Percentiles rank a stretch among this genome's conserved stretches.
Evolutionary conservation across 2,797 vertebrate genomes (phyloP).

Genomic region (Enteromius argenteus): DNA sequence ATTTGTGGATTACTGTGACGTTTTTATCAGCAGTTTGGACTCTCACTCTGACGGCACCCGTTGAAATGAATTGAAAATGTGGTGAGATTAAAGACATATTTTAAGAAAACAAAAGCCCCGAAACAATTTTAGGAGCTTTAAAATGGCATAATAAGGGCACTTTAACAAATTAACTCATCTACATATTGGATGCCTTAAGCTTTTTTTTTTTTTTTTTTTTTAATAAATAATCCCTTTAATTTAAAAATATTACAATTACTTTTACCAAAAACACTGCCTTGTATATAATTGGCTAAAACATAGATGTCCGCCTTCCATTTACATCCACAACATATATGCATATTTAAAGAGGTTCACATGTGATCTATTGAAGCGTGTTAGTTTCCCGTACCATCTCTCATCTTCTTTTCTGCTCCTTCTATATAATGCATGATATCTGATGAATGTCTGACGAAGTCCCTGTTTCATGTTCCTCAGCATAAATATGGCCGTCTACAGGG

Average conservation of each 20-base stretch:
- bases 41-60: not conserved
- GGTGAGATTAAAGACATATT: no score
- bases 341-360: not conserved
- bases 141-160: no score
- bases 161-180: not conserved
- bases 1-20: not conserved
- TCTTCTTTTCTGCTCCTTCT: conserved; percentile 10
- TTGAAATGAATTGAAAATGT: no score
- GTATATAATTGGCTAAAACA: not conserved
- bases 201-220: not conserved
- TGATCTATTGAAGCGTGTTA: not conserved
- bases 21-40: not conserved
- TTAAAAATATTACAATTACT: not conserved
- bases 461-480: conserved; percentile 12
- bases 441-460: conserved; percentile 13
- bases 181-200: not conserved
- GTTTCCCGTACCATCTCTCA: not conserved
- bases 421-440: conserved; percentile 32
- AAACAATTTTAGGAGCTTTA: no score
- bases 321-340: not conserved
- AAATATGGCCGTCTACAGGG: conserved; percentile 24
- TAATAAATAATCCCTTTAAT: not conserved
- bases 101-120: no score
- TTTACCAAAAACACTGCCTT: not conserved
- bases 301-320: not conserved